phyloP scores from a whole-genome alignment of 2,797 vertebrate species.

The Carcharodon carcharias region DNA sequence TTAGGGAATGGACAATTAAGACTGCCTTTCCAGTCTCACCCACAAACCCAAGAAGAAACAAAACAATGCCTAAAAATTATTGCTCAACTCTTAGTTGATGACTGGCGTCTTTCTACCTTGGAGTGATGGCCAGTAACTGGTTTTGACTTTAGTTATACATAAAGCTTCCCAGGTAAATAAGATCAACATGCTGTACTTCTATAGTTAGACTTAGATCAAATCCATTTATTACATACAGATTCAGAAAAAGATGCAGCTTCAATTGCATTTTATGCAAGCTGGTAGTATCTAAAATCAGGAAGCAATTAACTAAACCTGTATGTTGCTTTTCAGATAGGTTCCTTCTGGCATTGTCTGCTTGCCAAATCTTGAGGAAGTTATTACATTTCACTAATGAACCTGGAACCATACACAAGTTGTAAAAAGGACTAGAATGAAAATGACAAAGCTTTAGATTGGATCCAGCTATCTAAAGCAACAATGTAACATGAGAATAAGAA shows the following conservation, averaged over 20 bases:
- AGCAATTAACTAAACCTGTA: not conserved
- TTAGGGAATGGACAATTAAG: not conserved
- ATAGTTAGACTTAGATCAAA: not conserved
- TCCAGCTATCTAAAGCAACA: not conserved
- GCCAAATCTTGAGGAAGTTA: not conserved
- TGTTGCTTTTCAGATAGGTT: not conserved
- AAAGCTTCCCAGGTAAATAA: not conserved
- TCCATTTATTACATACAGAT: not conserved
- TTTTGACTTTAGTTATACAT: not conserved
- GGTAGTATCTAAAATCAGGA: not conserved
- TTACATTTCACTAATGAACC: not conserved
- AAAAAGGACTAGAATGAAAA: not conserved
- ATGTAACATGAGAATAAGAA: not conserved
- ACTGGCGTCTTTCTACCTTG: not conserved
- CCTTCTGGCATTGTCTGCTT: not conserved
- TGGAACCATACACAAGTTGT: not conserved
- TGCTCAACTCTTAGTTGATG: not conserved
- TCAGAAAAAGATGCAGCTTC: not conserved
- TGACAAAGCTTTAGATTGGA: not conserved
- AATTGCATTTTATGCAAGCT: not conserved
- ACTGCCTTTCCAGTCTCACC: not conserved
- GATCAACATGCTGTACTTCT: not conserved
- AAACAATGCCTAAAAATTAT: not conserved
- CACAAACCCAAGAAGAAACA: not conserved
- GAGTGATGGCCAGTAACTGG: not conserved